Evolutionary conservation across 2,888 invertebrate genomes (phyloP).

Genomic region (Bellardia bayeri): DNA sequence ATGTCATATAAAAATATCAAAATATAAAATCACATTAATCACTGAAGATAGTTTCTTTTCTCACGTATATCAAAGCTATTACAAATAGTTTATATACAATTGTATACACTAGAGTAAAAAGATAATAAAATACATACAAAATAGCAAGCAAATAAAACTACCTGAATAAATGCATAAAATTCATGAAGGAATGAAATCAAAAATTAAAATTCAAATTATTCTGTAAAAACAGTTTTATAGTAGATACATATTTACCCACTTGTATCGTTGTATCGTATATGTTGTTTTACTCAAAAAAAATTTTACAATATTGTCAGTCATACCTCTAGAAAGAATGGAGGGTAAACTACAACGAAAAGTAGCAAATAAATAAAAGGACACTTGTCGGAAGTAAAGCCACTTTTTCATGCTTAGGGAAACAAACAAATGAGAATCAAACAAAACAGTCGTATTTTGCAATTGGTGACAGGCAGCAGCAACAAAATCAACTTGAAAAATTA

Average conservation of each 20-base stretch:
- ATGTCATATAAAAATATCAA: neutral
- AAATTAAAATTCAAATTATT: constrained; percentile 28
- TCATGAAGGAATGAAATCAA: constrained; percentile 5
- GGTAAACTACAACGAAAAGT: neutral
- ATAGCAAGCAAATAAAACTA: constrained; percentile 6
- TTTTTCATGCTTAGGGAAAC: constrained; percentile 26
- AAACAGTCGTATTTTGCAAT: constrained; percentile 6
- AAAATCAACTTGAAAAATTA: constrained; percentile 26
- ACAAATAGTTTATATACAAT: no score
- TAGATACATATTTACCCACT: neutral
- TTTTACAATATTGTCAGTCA: neutral
- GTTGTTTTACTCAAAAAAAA: neutral
- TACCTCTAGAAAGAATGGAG: neutral
- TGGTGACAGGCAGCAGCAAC: no score
- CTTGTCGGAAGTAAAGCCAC: constrained; percentile 55
- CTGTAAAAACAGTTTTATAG: constrained; percentile 8
- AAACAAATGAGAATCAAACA: constrained; percentile 12
- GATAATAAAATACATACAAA: neutral
- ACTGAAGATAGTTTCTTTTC: neutral
- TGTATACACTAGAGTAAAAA: neutral
- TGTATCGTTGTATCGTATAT: neutral
- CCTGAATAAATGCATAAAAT: constrained; percentile 23
- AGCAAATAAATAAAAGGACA: constrained; percentile 43
- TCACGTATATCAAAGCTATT: neutral
- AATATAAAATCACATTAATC: constrained; percentile 19